A percentile compares a stretch with the other conserved stretches of the same genome.
Evolutionary conservation across 2,888 invertebrate genomes (phyloP).

Genomic region (Stictocephala bisonia): DNA sequence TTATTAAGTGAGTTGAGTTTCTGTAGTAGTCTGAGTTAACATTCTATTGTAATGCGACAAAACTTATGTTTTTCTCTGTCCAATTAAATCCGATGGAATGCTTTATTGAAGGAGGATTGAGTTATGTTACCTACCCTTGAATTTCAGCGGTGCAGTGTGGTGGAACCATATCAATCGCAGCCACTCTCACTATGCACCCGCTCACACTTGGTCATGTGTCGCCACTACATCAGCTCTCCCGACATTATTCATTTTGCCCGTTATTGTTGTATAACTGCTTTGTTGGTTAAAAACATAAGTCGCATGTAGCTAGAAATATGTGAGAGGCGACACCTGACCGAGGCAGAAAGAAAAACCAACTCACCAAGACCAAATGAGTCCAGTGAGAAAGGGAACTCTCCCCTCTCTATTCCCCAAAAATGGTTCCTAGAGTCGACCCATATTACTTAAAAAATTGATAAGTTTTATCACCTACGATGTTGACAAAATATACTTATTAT

Average conservation of each 20-base stretch:
- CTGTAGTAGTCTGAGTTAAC: conserved; percentile 10
- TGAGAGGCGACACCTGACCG: conserved; percentile 24
- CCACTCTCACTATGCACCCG: too few relatives aligned
- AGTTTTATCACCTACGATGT: conserved; percentile 37
- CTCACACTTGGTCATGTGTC: too few relatives aligned
- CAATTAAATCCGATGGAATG: conserved; percentile 31
- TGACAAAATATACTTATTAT: conserved; percentile 36
- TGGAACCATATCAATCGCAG: conserved; percentile 21
- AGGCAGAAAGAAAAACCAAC: neutral
- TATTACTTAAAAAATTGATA: conserved; percentile 23
- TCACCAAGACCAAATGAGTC: neutral
- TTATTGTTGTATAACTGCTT: too few relatives aligned
- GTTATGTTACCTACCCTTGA: conserved; percentile 23
- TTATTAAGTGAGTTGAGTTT: conserved; percentile 34
- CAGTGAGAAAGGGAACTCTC: conserved; percentile 22
- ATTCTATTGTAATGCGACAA: conserved; percentile 7
- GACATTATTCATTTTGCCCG: too few relatives aligned
- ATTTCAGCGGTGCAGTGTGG: neutral
- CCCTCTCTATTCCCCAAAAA: conserved; percentile 37
- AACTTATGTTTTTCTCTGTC: conserved; percentile 20
- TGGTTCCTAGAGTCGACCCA: conserved; percentile 40
- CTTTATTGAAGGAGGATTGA: conserved; percentile 13
- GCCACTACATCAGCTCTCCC: too few relatives aligned
- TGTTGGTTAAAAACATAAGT: too few relatives aligned
- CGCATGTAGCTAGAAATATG: neutral